phyloP scores from a whole-genome alignment of 2,888 invertebrate genomes.

The Tinea trinotella region DNA sequence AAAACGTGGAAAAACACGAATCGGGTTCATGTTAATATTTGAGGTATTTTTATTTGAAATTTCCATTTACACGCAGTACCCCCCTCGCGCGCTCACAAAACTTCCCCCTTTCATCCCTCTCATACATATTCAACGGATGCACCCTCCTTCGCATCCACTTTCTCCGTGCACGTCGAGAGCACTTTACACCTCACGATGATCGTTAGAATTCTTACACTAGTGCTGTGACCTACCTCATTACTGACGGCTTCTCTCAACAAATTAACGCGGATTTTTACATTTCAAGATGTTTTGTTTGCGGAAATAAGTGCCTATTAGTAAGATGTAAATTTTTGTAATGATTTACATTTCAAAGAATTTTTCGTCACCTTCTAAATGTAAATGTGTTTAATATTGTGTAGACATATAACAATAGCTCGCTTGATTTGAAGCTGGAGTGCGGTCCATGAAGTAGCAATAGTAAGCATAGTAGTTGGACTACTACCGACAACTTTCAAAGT shows the following conservation, averaged over 20 bases:
- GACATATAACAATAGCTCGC: too few relatives aligned
- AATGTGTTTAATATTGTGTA: too few relatives aligned
- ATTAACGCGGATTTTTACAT: not conserved
- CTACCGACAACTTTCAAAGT: too few relatives aligned
- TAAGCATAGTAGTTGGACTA: too few relatives aligned
- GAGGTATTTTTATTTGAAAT: conserved; percentile 73
- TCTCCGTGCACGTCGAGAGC: conserved; percentile 40
- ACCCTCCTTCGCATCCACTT: conserved; percentile 62
- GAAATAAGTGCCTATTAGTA: not conserved
- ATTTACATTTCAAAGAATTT: not conserved
- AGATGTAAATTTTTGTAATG: not conserved
- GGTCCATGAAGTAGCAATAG: too few relatives aligned
- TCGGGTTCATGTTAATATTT: conserved; percentile 70
- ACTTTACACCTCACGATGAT: conserved; percentile 21
- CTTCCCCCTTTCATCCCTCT: conserved; percentile 36
- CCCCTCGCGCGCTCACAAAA: conserved; percentile 24
- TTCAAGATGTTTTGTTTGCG: not conserved
- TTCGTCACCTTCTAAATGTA: too few relatives aligned
- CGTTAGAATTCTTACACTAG: not conserved
- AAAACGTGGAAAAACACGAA: conserved; percentile 41
- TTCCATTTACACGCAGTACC: conserved; percentile 61
- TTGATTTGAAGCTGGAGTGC: too few relatives aligned
- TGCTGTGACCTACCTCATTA: not conserved
- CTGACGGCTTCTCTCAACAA: not conserved
- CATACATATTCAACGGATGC: conserved; percentile 78